Percentiles rank a stretch among this genome's conserved stretches.
Conservation (phyloP, 2,888 invertebrate species). For the Phyllotreta striolata region DNA sequence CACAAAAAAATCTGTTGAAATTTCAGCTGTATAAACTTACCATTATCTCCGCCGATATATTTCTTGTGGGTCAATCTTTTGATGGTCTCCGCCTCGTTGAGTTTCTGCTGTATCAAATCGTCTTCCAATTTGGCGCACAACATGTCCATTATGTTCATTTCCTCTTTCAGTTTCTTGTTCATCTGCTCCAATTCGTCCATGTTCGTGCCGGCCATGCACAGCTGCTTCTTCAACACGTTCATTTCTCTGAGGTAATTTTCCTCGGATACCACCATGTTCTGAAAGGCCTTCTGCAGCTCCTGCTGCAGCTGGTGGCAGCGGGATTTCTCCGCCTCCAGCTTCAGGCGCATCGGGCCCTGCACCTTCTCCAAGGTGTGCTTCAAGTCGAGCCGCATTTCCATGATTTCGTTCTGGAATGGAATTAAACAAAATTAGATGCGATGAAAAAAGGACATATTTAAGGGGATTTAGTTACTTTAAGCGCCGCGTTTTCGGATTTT, state of each 20-base stretch:
- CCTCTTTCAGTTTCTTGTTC: conserved; percentile 52
- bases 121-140: conserved; percentile 55
- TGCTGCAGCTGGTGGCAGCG: conserved; percentile 52
- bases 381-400: conserved; percentile 55
- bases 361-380: conserved; percentile 56
- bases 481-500: neutral
- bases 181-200: conserved; percentile 50
- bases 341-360: conserved; percentile 55
- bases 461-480: neutral
- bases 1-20: neutral
- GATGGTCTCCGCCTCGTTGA: conserved; percentile 57
- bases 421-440: too few species aligned
- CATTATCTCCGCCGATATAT: conserved; percentile 13
- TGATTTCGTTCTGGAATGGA: conserved; percentile 53
- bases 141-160: conserved; percentile 48
- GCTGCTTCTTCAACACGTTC: conserved; percentile 51
- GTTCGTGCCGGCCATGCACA: conserved; percentile 51
- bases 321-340: conserved; percentile 47
- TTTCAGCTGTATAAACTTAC: too few species aligned
- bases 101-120: conserved; percentile 57
- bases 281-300: conserved; percentile 48
- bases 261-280: conserved; percentile 45
- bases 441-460: too few species aligned
- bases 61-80: conserved; percentile 43
- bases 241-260: conserved; percentile 50